Evolutionary conservation across 1,140 invertebrate genomes (phyloP).

Genomic region (Thrips palmi): DNA sequence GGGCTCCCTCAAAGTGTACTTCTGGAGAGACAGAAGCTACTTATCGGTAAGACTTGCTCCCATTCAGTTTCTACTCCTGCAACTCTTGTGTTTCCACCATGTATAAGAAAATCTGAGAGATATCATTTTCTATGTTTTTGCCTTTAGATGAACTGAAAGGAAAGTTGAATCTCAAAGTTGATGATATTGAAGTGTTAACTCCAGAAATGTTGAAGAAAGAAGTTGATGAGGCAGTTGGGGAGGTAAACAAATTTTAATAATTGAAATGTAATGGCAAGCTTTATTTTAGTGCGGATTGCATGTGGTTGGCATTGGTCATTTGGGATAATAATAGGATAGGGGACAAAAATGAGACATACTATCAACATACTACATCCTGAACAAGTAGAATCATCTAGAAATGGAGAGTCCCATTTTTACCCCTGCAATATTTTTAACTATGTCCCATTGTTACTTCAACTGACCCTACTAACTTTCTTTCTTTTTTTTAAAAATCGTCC

Average conservation of each 20-base stretch:
- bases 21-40: constrained; percentile 71
- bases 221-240: constrained; percentile 52
- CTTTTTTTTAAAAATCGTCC: not conserved
- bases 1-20: constrained; percentile 65
- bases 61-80: not conserved
- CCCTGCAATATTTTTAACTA: not conserved
- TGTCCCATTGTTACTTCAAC: not conserved
- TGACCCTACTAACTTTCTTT: constrained; percentile 1
- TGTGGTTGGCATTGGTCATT: no score
- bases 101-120: not conserved
- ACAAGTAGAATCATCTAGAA: no score
- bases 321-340: no score
- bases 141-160: constrained; percentile 47
- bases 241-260: constrained; percentile 26
- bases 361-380: no score
- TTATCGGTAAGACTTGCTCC: constrained; percentile 37
- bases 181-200: constrained; percentile 48
- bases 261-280: no score
- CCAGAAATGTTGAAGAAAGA: constrained; percentile 63
- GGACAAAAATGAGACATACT: no score
- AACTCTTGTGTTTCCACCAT: constrained; percentile 4
- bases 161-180: constrained; percentile 53
- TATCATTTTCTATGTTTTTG: constrained; percentile 6
- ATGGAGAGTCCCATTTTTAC: not conserved
- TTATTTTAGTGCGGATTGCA: no score